Conservation (phyloP, 2,888 invertebrate species). For the Orthosia cruda region DNA sequence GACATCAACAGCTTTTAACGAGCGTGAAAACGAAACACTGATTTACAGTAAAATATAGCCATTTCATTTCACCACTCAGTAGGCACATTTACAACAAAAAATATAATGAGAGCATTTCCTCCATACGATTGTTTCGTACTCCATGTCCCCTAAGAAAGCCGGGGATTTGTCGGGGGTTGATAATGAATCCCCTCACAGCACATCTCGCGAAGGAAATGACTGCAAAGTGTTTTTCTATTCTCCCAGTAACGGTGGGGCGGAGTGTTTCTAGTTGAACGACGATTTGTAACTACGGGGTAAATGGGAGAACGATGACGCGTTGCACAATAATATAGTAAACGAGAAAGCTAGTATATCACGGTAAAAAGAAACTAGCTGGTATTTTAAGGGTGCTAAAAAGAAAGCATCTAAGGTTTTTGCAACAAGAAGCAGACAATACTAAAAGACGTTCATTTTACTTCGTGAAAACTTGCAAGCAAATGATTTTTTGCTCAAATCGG, state of each 20-base stretch:
- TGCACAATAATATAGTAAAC: neutral
- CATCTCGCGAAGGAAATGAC: conserved; percentile 89
- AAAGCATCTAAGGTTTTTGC: neutral
- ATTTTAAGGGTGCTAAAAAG: neutral
- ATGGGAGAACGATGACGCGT: conserved; percentile 25
- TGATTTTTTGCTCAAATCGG: neutral
- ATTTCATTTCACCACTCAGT: conserved; percentile 44
- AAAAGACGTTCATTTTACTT: neutral
- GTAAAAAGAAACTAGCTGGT: neutral
- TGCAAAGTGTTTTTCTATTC: conserved; percentile 91
- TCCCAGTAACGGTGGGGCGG: conserved; percentile 77
- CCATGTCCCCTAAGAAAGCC: conserved; percentile 78
- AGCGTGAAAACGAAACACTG: neutral
- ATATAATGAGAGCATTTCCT: conserved; percentile 66
- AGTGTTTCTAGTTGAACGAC: conserved; percentile 69
- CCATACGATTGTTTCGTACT: conserved; percentile 65
- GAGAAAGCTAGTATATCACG: neutral
- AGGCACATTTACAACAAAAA: conserved; percentile 47
- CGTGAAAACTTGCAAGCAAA: neutral
- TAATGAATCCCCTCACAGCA: conserved; percentile 89
- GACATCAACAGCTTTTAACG: neutral
- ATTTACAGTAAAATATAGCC: conserved; percentile 27
- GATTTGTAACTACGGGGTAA: conserved; percentile 52
- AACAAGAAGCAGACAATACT: neutral
- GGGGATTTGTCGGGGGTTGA: conserved; percentile 88